These are phyloP conservation scores for Phoenoteleia sp. DNA, from an alignment of 2,888 invertebrate genomes.

Conservation along the genomic window DNA sequence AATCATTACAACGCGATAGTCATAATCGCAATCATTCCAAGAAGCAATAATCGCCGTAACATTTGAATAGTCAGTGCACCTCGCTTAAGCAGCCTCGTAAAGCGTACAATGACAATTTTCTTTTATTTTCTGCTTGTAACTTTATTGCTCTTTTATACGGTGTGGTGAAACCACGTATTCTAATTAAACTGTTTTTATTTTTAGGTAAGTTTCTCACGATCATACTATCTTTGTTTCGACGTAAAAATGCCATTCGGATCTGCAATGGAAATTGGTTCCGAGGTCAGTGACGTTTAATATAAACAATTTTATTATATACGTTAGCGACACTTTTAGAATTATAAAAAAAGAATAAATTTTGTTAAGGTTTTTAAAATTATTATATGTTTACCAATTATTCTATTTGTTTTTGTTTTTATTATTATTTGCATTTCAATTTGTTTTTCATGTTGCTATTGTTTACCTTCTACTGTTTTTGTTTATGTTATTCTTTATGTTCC, in stretches of 20 bases:
- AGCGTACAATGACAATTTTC: background rate
- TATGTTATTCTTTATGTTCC: too few relatives aligned
- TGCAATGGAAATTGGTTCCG: slow-evolving; percentile 6
- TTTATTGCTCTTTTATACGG: background rate
- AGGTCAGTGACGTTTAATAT: slow-evolving; percentile 22
- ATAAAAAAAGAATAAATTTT: too few relatives aligned
- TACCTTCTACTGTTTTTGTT: too few relatives aligned
- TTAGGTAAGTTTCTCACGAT: slow-evolving; percentile 15
- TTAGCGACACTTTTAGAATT: too few relatives aligned
- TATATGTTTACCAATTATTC: too few relatives aligned
- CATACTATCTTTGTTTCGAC: background rate
- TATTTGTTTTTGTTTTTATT: too few relatives aligned
- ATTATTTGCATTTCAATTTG: too few relatives aligned
- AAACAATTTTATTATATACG: too few relatives aligned
- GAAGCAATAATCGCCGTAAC: slow-evolving; percentile 10
- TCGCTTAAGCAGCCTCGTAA: slow-evolving; percentile 1
- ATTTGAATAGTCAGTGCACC: slow-evolving; percentile 5
- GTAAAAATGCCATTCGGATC: too few relatives aligned
- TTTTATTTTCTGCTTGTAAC: background rate
- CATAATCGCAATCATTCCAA: slow-evolving; percentile 17
- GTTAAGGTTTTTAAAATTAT: too few relatives aligned
- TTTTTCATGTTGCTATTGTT: too few relatives aligned
- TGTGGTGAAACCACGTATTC: background rate
- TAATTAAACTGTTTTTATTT: background rate
- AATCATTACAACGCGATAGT: slow-evolving; percentile 3